These are phyloP conservation scores for Pomatorhinus ruficollis DNA, from an alignment of 2,113 vertebrate species.

Conservation along the genomic window DNA sequence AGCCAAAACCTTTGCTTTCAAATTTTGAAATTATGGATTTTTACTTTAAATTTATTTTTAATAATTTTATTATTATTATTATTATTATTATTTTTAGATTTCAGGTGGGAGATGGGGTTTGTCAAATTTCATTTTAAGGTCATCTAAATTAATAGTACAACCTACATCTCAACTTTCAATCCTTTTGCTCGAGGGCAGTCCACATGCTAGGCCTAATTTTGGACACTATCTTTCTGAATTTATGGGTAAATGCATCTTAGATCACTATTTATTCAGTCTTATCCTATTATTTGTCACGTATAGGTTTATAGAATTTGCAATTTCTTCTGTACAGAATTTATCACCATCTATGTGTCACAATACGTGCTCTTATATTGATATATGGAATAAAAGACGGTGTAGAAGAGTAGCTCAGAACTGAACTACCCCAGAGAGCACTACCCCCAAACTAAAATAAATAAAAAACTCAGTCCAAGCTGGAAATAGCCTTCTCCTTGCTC, in stretches of 20 bases:
- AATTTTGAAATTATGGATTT: background rate
- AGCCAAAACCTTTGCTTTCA: background rate
- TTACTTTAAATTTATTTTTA: background rate
- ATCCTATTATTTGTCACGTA: background rate
- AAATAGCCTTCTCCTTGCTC: background rate
- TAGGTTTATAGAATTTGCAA: background rate
- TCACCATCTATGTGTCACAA: background rate
- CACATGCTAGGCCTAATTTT: background rate
- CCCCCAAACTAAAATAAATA: background rate
- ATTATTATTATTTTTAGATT: too few species aligned
- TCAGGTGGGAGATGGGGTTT: too few species aligned
- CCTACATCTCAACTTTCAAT: background rate
- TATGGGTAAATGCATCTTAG: background rate
- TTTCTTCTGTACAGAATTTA: background rate
- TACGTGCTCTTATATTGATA: background rate
- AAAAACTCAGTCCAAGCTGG: background rate
- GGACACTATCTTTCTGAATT: background rate
- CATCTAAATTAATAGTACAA: background rate
- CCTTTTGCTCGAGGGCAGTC: background rate
- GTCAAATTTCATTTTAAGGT: background rate
- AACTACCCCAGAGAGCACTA: background rate
- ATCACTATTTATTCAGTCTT: background rate
- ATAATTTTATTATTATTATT: too few species aligned
- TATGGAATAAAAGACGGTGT: background rate
- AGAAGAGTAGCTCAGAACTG: background rate